These are phyloP conservation scores for Conomelus anceps DNA, from an alignment of 2,888 invertebrate species.

Conservation along the genomic window DNA sequence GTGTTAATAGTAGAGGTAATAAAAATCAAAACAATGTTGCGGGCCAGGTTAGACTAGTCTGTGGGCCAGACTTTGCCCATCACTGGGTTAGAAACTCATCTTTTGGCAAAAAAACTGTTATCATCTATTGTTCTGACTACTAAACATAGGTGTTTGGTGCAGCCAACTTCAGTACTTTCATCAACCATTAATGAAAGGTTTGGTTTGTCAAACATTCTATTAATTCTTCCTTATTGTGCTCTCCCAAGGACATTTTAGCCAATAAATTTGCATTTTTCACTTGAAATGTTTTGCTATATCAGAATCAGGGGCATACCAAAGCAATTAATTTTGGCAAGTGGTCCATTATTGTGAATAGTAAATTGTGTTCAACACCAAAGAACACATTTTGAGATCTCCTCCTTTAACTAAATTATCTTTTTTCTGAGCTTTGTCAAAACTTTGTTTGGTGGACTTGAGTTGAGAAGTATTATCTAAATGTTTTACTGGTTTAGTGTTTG, in stretches of 20 bases:
- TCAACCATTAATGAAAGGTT: background rate
- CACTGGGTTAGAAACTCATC: too few species aligned
- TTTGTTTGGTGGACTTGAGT: too few species aligned
- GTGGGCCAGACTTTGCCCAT: too few species aligned
- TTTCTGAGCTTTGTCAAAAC: too few species aligned
- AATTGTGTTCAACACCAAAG: background rate
- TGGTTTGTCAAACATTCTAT: background rate
- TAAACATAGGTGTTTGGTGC: background rate
- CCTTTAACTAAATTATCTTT: background rate
- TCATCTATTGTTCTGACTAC: background rate
- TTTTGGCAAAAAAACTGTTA: background rate
- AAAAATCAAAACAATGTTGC: too few species aligned
- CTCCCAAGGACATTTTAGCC: background rate
- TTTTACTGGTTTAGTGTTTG: background rate
- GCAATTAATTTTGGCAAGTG: background rate
- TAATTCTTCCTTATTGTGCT: background rate
- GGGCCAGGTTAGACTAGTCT: too few species aligned
- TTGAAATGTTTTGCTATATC: background rate
- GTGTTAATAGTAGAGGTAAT: too few species aligned
- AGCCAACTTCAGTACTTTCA: background rate
- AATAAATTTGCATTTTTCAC: background rate
- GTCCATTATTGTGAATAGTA: background rate
- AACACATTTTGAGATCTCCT: background rate
- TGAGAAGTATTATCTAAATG: background rate
- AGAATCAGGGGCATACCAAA: background rate